phyloP scores from a whole-genome alignment of 2,797 vertebrate species.

The Chloroceryle amazona region DNA sequence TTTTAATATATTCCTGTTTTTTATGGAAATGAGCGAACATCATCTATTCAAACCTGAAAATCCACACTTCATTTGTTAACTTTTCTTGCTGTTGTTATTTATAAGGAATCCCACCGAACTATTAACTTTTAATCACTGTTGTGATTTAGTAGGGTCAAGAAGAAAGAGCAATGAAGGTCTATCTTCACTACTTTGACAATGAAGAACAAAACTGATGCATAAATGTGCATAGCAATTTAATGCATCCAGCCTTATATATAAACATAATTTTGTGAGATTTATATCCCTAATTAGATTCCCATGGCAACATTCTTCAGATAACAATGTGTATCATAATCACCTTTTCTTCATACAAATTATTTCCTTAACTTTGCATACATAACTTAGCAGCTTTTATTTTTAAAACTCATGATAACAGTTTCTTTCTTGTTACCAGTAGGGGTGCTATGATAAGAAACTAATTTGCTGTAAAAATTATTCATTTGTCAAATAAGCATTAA shows the following conservation, averaged over 20 bases:
- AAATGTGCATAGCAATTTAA: conserved; percentile 62
- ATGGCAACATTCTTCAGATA: conserved; percentile 84
- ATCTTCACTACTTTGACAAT: conserved; percentile 8
- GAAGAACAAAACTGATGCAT: conserved; percentile 12
- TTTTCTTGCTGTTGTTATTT: conserved; percentile 2
- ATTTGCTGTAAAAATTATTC: conserved; percentile 94
- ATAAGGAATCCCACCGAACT: conserved; percentile 6
- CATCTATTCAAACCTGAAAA: conserved; percentile 5
- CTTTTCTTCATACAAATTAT: conserved; percentile 84
- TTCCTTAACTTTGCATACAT: conserved; percentile 85
- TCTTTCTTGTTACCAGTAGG: conserved; percentile 85
- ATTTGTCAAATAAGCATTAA: conserved; percentile 96
- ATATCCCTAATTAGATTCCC: conserved; percentile 86
- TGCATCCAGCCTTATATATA: conserved; percentile 72
- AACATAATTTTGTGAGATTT: conserved; percentile 84
- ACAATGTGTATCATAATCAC: conserved; percentile 87
- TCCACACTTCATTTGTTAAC: background rate
- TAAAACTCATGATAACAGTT: conserved; percentile 81
- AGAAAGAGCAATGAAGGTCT: background rate
- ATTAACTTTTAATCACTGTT: background rate
- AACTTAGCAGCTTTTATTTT: conserved; percentile 86
- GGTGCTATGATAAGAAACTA: conserved; percentile 92
- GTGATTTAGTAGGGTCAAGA: background rate
- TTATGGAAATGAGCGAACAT: background rate
- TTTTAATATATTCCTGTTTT: background rate